Evolutionary conservation across 2,113 vertebrate genomes (phyloP).

Genomic region (Isurus oxyrinchus): DNA sequence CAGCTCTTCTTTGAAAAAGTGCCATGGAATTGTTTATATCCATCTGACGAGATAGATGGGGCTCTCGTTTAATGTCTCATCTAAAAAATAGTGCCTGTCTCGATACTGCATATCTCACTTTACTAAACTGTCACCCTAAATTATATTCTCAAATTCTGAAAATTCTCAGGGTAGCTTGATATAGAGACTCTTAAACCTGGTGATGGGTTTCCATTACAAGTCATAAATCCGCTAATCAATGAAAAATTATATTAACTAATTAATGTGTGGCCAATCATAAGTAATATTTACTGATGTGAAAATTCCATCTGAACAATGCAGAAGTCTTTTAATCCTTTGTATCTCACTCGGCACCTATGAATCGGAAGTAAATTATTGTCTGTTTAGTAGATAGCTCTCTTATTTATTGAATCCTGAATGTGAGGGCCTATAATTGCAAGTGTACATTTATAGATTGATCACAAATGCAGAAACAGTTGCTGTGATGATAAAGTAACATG

Average conservation of each 20-base stretch:
- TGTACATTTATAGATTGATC: background rate
- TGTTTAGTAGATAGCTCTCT: background rate
- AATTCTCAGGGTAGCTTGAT: background rate
- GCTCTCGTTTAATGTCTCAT: background rate
- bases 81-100: background rate
- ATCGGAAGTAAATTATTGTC: background rate
- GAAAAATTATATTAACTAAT: background rate
- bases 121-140: background rate
- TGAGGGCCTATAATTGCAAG: background rate
- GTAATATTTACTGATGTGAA: background rate
- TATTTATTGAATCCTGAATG: background rate
- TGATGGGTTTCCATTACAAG: background rate
- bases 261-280: background rate
- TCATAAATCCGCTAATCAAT: background rate
- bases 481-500: background rate
- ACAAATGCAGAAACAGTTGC: constrained; percentile 11
- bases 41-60: background rate
- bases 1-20: background rate
- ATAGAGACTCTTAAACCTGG: background rate
- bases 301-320: background rate
- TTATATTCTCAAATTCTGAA: background rate
- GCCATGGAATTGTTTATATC: background rate
- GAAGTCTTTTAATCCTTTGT: background rate
- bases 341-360: background rate
- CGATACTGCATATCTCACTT: background rate